phyloP scores from a whole-genome alignment of 2,797 vertebrate species.

The Falco naumanni region DNA sequence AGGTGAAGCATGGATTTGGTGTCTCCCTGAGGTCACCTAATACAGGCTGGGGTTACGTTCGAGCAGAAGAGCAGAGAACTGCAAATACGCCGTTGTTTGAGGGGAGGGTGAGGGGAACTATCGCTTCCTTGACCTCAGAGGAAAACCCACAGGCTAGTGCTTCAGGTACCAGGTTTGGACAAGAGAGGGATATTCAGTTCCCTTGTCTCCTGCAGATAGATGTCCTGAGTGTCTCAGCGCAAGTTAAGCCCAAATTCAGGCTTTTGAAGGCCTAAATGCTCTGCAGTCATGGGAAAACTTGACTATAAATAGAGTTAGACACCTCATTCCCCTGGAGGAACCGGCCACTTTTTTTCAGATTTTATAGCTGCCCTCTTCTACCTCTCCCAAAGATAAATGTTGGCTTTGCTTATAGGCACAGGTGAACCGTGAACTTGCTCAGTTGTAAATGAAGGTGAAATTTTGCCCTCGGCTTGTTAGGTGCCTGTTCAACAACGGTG shows the following conservation, averaged over 20 bases:
- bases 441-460: background rate
- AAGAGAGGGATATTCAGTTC: background rate
- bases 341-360: background rate
- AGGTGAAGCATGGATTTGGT: background rate
- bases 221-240: background rate
- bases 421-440: background rate
- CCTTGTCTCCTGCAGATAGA: background rate
- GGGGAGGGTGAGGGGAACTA: background rate
- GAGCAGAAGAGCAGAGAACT: background rate
- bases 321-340: accelerated
- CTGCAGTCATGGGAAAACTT: background rate
- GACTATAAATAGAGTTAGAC: background rate
- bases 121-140: too few species aligned
- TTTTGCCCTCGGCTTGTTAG: background rate
- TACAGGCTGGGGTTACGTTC: background rate
- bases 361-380: background rate
- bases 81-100: background rate
- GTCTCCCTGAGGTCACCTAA: background rate
- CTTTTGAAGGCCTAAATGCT: background rate
- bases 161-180: background rate
- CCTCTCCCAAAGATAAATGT: background rate
- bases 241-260: background rate
- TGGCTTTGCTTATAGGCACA: background rate
- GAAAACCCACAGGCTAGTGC: background rate
- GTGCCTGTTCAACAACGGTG: background rate